These are phyloP conservation scores for Aporrectodea caliginosa DNA, from an alignment of 1,140 invertebrate genomes.

Conservation along the genomic window DNA sequence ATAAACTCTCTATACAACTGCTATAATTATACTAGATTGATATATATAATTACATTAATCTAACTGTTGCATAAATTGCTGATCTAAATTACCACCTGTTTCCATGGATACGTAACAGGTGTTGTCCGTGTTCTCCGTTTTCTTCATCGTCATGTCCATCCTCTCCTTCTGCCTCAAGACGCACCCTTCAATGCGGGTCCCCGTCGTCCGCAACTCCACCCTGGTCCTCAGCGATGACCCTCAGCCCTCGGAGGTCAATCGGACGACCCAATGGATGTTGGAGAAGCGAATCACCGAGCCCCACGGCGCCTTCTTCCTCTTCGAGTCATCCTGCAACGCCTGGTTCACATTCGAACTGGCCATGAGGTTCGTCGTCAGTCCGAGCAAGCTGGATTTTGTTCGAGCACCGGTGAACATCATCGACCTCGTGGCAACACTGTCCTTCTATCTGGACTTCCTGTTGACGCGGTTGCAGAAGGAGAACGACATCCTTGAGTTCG, in stretches of 20 bases:
- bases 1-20: no score
- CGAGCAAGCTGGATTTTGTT: constrained; percentile 58
- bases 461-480: constrained; percentile 61
- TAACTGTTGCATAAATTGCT: no score
- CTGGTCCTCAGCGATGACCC: neutral
- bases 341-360: constrained; percentile 94
- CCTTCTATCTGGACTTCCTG: constrained; percentile 91
- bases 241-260: neutral
- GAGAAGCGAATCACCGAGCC: constrained; percentile 93
- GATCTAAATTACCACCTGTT: no score
- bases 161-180: neutral
- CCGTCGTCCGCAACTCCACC: neutral
- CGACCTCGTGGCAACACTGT: constrained; percentile 87
- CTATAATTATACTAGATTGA: no score
- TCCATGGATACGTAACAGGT: neutral
- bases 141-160: neutral
- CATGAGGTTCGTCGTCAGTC: constrained; percentile 79
- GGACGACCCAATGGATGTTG: no score
- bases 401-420: constrained; percentile 69
- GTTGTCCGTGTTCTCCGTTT: neutral
- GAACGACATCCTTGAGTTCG: constrained; percentile 93
- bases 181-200: neutral
- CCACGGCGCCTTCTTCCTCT: constrained; percentile 84
- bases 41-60: no score
- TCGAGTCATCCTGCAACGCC: constrained; percentile 88